A percentile compares a stretch with the other conserved stretches of the same genome.
These are phyloP conservation scores for Ochotona curzoniae DNA, from an alignment of 2,113 vertebrate genomes.

Conservation along the genomic window DNA sequence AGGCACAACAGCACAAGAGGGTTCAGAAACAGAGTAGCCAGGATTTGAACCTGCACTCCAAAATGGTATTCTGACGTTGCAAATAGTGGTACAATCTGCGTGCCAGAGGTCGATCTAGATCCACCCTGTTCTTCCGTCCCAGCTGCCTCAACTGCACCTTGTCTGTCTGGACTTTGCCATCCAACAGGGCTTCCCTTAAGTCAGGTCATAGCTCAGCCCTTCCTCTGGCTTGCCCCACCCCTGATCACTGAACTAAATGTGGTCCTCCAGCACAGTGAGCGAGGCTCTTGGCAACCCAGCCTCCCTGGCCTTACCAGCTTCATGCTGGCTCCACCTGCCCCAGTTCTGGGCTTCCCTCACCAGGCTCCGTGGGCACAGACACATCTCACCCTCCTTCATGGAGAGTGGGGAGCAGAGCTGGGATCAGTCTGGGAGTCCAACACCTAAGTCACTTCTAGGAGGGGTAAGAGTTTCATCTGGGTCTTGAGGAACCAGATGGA, in stretches of 20 bases:
- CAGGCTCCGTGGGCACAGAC: neutral
- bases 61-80: too few species aligned
- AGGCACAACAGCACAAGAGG: too few species aligned
- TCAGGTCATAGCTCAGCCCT: neutral
- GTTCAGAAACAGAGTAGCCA: too few species aligned
- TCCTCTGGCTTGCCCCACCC: neutral
- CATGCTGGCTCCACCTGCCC: neutral
- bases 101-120: neutral
- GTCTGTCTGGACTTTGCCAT: neutral
- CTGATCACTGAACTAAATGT: neutral
- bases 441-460: neutral
- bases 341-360: neutral
- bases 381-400: neutral
- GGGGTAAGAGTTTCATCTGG: neutral
- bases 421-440: neutral
- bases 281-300: neutral
- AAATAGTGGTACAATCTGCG: too few species aligned
- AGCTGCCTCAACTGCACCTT: neutral
- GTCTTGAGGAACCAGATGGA: neutral
- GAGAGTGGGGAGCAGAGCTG: neutral
- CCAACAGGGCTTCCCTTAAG: neutral
- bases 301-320: too few species aligned
- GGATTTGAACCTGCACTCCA: too few species aligned
- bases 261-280: neutral
- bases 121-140: neutral